A percentile compares a stretch with the other conserved stretches of the same genome.
phyloP scores from a whole-genome alignment of 1,140 invertebrate genomes.

The Euwallacea similis region DNA sequence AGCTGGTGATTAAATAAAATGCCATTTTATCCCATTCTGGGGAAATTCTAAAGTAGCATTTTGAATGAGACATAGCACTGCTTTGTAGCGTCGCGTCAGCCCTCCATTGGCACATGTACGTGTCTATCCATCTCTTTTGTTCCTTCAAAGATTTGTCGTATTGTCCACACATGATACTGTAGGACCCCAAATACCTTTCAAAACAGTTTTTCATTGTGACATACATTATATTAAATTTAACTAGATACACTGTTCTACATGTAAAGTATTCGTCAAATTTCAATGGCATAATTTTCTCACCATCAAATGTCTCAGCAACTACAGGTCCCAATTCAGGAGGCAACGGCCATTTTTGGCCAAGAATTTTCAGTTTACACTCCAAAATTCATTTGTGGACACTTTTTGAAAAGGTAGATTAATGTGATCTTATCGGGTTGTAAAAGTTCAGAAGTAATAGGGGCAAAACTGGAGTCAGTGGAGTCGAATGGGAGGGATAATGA shows the following conservation, averaged over 20 bases:
- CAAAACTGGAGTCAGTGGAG: too few species aligned
- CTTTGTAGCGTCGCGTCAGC: conserved; percentile 66
- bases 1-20: conserved; percentile 87
- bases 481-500: too few species aligned
- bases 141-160: neutral
- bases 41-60: conserved; percentile 81
- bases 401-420: too few species aligned
- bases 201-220: neutral
- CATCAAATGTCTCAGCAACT: neutral
- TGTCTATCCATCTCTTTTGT: neutral
- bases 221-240: neutral
- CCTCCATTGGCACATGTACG: conserved; percentile 59
- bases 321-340: neutral
- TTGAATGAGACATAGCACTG: conserved; percentile 90
- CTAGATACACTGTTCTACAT: too few species aligned
- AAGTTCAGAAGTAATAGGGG: too few species aligned
- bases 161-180: neutral
- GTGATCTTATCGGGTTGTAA: too few species aligned
- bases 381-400: neutral
- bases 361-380: neutral
- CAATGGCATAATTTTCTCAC: neutral
- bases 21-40: conserved; percentile 65
- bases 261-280: neutral
- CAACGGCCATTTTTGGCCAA: neutral
- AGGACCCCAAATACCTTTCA: neutral